Evolutionary conservation across 2,888 invertebrate species (phyloP), one percentile per base, ranked within the genome.

Genomic region (Dicroscelio sp.): DNA sequence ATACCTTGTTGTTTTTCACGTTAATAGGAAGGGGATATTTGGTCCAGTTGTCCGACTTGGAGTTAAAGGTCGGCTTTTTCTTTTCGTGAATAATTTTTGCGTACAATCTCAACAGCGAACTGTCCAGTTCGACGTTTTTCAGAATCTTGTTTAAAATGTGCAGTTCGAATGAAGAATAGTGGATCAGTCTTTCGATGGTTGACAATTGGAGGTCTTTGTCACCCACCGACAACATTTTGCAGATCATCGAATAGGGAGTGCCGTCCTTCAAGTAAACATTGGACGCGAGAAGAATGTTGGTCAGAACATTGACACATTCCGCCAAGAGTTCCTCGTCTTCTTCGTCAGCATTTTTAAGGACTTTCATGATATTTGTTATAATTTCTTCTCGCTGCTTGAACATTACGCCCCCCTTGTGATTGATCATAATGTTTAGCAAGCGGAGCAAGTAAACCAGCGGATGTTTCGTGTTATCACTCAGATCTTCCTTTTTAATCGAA

Each of bases 131-230:
- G 25, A 97, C 94, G 48, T 98, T 97, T 79, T 97, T 97, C 33
- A 98, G 94, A 88, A 98, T 97, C 23, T 97, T 97, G 0, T 98
- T 98, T 76, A 98, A 96, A 90, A 98, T 97, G 43, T 98, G 97
- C 92, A 98, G 97, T 95, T 98, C 98, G 96, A 98, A 98, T 76
- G 98, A 98, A 0, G 98, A 97, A 95, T 98, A 98, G 43, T 97
- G 96, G 52, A 97, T 97, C 4, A 98, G 97, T 96, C 98, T 97
- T 94, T 98, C 97, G 2, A 98, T 97, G 95, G 98, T 98, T 84
- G 97, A 97, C 75, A 98, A 97, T 43, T 98, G 97, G 25, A 98
- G 97, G 43, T 97, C 96, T 69, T 97, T 97, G 82, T 97, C 97
- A 12, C 97, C 97, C 17, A 98, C 96, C 17, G 97, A 97, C 38